Base-by-base conservation (phyloP, 2,113 vertebrate genomes). In the Paramisgurnus dabryanus region DNA sequence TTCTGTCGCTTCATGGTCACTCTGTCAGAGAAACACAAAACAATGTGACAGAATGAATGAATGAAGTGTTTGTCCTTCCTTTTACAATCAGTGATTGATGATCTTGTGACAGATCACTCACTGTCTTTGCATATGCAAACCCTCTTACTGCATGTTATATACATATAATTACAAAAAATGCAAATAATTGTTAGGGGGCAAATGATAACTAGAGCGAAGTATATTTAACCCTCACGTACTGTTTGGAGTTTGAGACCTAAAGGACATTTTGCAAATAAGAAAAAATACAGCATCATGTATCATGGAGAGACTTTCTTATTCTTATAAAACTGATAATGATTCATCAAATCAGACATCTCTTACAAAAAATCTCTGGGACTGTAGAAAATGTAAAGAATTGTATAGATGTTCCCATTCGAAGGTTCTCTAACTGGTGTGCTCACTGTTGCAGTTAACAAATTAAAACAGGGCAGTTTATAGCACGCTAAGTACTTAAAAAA, bases 1-100 rank as follows among this genome's bases (percentile, higher is more conserved):
- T 67, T 75, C 45, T 76, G 68, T n/a, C 57, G 8, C 43, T 69
- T 85, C 49, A 76, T 7, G 47, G 15, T 80, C 58, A 41, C 22
- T 43, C 82, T 80, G 17, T 45, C 43, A 45, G 5, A 11, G 41
- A 13, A 41, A 76, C 9, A 45, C 22, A 53, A 58, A 80, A 71
- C 50, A 76, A 64, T 5, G 40, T 17, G 67, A 71, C 18, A 39
- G 6, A 75, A 34, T 55, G n/a, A 12, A 27, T 68, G 22, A 68
- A 47, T 41, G 43, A 34, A 72, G 68, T 49, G 43, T 34, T 39
- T 18, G 18, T 82, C 53, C 78, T 47, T 81, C 67, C 8, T n/a
- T 12, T 17, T 7, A 74, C 40, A 43, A 72, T 75, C 83, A 76
- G 22, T 47, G 47, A 49, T 12, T 58, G 43, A 76, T n/a, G 45